Evolutionary conservation across 2,797 vertebrate species (phyloP), one percentile per base, ranked within the genome.

Genomic region (Liasis olivaceus): DNA sequence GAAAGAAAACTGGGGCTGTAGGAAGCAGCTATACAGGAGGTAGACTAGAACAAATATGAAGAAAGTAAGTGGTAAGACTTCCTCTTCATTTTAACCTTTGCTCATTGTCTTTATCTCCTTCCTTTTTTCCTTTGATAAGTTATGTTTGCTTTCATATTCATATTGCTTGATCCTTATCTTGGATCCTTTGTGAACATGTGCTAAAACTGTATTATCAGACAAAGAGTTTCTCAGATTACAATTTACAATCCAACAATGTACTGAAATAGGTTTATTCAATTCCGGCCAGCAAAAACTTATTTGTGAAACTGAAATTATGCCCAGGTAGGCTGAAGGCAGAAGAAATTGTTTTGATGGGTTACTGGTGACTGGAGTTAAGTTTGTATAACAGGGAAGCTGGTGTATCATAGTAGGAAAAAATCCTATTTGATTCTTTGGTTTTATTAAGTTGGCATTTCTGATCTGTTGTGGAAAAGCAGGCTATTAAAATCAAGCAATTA

Each of bases 171-270:
- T 42, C 42, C 72, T 95, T 96, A 96, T 96, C 95, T 96, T 88
- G 5, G 2, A 31, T 95, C 96, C 91, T 95, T 92, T 93, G 94
- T 92, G 94, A 95, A 95, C 94, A 95, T 94, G 22, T 94, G 95
- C 96, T 97, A 95, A 96, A 95, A 96, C 95, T 91, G 31, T 13
- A 15, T 87, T 95, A 94, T 93, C 90, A 89, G 94, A 96, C 93
- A 95, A 54, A 58, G 42, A 93, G 95, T 92, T 91, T 95, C 81
- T n/a, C 92, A 77, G 87, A 93, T 95, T 96, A 95, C 91, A 95
- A 11, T 96, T 94, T 96, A 95, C 63, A 91, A 96, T 95, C 94
- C 95, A 95, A 94, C 96, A 96, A 90, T 28, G 88, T 87, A 91
- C 31, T 81, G 85, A 95, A 96, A 95, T 93, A 0, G 91, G 69